These are phyloP conservation scores for Apodemia zela DNA, from an alignment of 2,888 invertebrate genomes.

Conservation along the genomic window DNA sequence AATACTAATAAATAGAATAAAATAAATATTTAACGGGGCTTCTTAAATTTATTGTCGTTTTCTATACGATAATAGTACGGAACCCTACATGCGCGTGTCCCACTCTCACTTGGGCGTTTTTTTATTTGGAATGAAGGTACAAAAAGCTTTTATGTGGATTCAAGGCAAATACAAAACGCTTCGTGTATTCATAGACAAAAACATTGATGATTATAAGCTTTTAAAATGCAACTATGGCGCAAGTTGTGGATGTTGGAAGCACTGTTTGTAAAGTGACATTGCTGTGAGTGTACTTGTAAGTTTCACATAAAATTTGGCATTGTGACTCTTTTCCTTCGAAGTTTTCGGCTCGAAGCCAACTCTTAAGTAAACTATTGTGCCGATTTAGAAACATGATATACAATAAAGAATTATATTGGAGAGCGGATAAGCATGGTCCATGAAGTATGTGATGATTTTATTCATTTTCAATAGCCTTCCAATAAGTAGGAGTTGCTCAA, in stretches of 20 bases:
- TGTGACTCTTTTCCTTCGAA: neutral
- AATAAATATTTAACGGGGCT: too few species aligned
- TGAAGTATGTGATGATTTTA: too few species aligned
- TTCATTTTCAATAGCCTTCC: too few species aligned
- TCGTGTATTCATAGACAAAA: neutral
- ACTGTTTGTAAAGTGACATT: neutral
- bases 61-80: too few species aligned
- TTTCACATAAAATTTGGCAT: conserved; percentile 2
- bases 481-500: too few species aligned
- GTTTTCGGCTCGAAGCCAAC: neutral
- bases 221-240: neutral
- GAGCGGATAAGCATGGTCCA: too few species aligned
- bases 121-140: neutral
- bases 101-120: too few species aligned
- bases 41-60: too few species aligned
- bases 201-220: neutral
- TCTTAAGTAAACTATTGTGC: neutral
- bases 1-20: too few species aligned
- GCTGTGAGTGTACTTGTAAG: neutral
- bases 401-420: too few species aligned
- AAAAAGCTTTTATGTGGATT: neutral
- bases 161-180: neutral
- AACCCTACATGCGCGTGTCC: too few species aligned
- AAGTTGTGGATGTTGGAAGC: neutral
- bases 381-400: neutral